A percentile compares a stretch with the other conserved stretches of the same genome.
Evolutionary conservation across 2,113 vertebrate species (phyloP).

Genomic region (Gnathonemus longibarbis): DNA sequence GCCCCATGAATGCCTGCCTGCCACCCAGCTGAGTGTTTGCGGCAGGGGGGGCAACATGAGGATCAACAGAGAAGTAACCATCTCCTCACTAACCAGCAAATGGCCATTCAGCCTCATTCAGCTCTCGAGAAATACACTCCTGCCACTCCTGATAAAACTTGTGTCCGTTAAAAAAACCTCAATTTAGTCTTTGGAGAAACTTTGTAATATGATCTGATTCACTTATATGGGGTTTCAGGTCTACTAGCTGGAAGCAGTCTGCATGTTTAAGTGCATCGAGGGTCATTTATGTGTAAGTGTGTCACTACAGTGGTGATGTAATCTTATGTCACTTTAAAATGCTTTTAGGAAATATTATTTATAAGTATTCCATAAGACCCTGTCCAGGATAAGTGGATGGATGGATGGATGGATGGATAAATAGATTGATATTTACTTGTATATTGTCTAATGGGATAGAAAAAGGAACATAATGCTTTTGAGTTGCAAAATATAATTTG

Average conservation of each 20-base stretch:
- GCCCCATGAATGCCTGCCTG: background rate
- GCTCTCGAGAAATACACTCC: background rate
- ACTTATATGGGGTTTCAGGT: background rate
- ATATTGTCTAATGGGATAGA: background rate
- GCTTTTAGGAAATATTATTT: background rate
- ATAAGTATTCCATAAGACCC: background rate
- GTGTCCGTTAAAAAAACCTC: background rate
- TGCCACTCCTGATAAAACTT: background rate
- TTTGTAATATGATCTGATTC: background rate
- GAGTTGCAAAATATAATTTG: background rate
- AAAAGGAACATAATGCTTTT: background rate
- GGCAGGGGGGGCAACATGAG: background rate
- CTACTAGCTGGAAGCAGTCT: background rate
- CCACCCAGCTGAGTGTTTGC: background rate
- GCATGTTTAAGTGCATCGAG: background rate
- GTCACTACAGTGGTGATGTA: background rate
- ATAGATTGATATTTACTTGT: background rate
- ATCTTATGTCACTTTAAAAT: background rate
- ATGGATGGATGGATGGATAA: background rate
- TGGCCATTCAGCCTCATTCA: background rate
- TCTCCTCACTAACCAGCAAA: background rate
- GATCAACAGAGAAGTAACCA: constrained; percentile 12
- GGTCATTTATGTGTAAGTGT: background rate
- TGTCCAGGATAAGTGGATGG: background rate
- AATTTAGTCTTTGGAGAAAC: background rate